Evolutionary conservation across 2,888 invertebrate genomes (phyloP).

Genomic region (Standfussiana lucernea): DNA sequence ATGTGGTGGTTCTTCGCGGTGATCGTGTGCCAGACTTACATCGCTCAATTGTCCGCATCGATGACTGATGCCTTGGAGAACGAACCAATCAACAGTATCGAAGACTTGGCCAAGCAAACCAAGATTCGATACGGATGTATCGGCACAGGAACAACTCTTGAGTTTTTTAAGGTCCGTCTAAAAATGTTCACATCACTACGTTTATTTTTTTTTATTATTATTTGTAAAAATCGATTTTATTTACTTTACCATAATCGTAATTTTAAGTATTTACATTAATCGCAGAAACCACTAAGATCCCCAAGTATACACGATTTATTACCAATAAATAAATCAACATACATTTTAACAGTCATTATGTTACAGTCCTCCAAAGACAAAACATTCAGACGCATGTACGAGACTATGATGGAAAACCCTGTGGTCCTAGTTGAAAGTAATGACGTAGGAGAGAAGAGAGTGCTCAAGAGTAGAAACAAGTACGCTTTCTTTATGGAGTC

Average conservation of each 20-base stretch:
- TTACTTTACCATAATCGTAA: background rate
- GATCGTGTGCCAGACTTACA: conserved; percentile 98
- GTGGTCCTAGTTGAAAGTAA: conserved; percentile 94
- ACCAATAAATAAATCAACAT: background rate
- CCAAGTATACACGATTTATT: background rate
- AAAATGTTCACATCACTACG: background rate
- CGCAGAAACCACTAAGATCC: background rate
- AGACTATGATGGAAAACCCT: conserved; percentile 95
- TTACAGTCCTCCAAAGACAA: conserved; percentile 94
- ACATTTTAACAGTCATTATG: conserved; percentile 38
- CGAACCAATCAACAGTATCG: conserved; percentile 96
- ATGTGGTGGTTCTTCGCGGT: conserved; percentile 99
- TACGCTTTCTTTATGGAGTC: conserved; percentile 99
- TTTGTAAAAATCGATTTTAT: background rate
- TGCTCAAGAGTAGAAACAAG: conserved; percentile 87
- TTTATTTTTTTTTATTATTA: background rate
- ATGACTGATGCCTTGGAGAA: conserved; percentile 96
- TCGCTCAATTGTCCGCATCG: conserved; percentile 98
- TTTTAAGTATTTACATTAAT: background rate
- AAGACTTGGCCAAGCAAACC: conserved; percentile 97
- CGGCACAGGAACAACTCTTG: conserved; percentile 95
- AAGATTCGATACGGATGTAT: conserved; percentile 98
- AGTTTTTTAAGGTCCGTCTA: conserved; percentile 93
- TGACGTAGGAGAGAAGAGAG: conserved; percentile 96
- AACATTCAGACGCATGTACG: conserved; percentile 96